phyloP scores from a whole-genome alignment of 2,113 vertebrate species.

The Tragulus kanchil region DNA sequence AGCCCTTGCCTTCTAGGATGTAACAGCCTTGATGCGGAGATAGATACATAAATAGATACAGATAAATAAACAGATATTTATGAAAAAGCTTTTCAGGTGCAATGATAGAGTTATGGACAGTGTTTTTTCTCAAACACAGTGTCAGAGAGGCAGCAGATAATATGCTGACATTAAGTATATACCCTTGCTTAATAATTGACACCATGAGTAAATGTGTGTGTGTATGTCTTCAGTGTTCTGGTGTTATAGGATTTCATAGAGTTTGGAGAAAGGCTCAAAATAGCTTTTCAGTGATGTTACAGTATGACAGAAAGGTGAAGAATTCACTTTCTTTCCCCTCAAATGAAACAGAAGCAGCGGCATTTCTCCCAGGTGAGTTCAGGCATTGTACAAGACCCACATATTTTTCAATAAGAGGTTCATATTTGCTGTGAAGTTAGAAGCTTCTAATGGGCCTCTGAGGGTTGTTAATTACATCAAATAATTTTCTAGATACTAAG shows the following conservation, averaged over 20 bases:
- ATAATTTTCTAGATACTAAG: conserved; percentile 71
- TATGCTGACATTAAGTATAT: not conserved
- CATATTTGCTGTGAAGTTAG: conserved; percentile 60
- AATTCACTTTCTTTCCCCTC: not conserved
- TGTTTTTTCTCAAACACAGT: not conserved
- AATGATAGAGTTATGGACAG: not conserved
- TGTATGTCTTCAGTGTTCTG: not conserved
- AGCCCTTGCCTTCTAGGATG: not conserved
- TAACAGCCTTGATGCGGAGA: not conserved
- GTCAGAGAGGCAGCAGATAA: not conserved
- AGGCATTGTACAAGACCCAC: conserved; percentile 56
- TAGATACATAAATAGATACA: not conserved
- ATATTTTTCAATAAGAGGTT: conserved; percentile 73
- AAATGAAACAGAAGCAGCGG: conserved; percentile 66
- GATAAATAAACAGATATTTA: not conserved
- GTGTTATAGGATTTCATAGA: not conserved
- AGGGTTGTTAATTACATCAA: conserved; percentile 75
- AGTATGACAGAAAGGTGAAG: not conserved
- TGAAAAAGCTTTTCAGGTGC: not conserved
- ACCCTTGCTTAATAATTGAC: conserved; percentile 41
- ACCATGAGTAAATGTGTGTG: not conserved
- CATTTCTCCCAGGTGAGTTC: conserved; percentile 56
- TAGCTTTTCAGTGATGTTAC: not conserved
- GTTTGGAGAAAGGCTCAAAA: conserved; percentile 32
- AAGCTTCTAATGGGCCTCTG: conserved; percentile 73